Evolutionary conservation across 2,113 vertebrate species (phyloP), one percentile per base, ranked within the genome.

Genomic region (Rhinolophus sinicus): DNA sequence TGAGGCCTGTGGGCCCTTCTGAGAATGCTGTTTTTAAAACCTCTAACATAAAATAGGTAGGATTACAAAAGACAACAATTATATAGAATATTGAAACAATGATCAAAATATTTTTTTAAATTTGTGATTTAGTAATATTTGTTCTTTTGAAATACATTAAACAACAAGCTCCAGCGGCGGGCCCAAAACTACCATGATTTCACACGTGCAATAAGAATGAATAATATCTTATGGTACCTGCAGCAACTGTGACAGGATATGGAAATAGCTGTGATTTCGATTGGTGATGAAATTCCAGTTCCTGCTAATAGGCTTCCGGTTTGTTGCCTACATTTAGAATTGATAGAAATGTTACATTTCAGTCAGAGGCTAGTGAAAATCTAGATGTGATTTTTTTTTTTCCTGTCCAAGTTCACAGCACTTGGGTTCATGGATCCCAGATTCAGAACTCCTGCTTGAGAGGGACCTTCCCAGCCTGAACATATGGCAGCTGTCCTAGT

Each of bases 21-120:
- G 69, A 70, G 58, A 72, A 84, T 47, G 47, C 58, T 52, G 21
- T 83, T 94, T 97, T 92, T 88, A 83, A 96, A 96, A 89, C 50
- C 10, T 56, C 78, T 58, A 40, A 81, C 78, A 40, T 56, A 93
- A 88, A 87, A n/a, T 62, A 56, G 16, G 18, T 50, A 75, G 44
- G n/a, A 84, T 94, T 69, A 56, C 33, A 70, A 95, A 54, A 54
- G 40, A 80, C 18, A 81, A 73, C 22, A 69, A n/a, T 75, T 85
- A 80, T 50, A 88, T 50, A 38, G 58, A 85, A 33, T 64, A 54
- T 50, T 67, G 40, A 91, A 73, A 69, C 72, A 72, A 75, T 78
- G 35, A 90, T 64, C 44, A 69, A 62, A 52, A 70, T 93, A 70
- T 44, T 64, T 72, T 87, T 82, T 58, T 3, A 15, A 58, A 76